Evolutionary conservation across 2,797 vertebrate genomes (phyloP).

Genomic region (Diceros bicornis): DNA sequence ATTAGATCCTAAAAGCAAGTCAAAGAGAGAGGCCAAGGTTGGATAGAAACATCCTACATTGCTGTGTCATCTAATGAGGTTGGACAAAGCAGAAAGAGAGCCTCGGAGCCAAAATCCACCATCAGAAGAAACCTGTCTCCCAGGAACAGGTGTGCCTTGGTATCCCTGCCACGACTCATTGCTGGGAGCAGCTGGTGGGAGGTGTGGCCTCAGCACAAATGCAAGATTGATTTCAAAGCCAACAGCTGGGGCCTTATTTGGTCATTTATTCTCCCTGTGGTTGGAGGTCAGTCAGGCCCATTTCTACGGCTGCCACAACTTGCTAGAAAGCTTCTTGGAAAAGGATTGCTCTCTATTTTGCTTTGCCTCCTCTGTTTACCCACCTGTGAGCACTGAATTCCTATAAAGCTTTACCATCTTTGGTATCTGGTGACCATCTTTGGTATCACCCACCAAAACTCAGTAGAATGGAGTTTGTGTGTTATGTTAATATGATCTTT

Average conservation of each 20-base stretch:
- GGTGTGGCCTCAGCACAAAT: background rate
- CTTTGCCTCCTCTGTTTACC: background rate
- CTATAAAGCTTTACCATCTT: background rate
- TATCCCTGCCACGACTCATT: background rate
- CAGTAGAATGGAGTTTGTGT: background rate
- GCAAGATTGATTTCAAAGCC: background rate
- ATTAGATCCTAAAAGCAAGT: background rate
- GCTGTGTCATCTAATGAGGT: background rate
- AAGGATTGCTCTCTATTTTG: background rate
- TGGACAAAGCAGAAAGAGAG: background rate
- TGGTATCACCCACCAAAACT: background rate
- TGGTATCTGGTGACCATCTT: background rate
- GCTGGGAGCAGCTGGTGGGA: background rate
- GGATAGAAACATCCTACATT: background rate
- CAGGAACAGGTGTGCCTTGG: background rate
- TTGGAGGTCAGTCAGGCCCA: background rate
- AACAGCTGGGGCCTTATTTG: background rate
- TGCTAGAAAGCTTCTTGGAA: background rate
- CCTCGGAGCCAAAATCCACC: background rate
- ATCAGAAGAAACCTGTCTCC: background rate
- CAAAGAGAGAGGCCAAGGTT: background rate
- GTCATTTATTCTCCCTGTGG: background rate
- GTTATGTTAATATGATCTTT: background rate
- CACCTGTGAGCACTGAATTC: background rate
- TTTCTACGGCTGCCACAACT: background rate